Conservation (phyloP, 2,888 invertebrate genomes). For the Spisula subtruncata region DNA sequence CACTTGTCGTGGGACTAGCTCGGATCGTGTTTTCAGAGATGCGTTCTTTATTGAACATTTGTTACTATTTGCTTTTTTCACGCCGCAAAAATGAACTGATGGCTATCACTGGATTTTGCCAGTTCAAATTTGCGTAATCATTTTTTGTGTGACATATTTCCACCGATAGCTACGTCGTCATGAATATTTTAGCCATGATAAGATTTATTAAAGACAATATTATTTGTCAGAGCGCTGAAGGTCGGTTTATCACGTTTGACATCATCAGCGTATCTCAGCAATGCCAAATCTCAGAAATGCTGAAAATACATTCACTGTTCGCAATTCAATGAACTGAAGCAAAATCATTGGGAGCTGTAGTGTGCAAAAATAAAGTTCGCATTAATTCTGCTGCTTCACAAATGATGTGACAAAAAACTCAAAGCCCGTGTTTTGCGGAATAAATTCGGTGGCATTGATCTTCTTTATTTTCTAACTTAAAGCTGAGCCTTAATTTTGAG, state of each 20-base stretch:
- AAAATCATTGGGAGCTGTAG: background rate
- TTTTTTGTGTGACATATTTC: background rate
- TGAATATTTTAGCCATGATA: background rate
- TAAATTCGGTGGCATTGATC: background rate
- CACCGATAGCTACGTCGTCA: background rate
- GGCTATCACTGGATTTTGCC: background rate
- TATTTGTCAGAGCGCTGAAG: background rate
- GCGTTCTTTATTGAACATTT: background rate
- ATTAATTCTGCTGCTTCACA: background rate
- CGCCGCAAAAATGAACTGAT: conserved; percentile 2
- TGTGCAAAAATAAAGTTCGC: background rate
- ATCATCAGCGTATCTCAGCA: background rate
- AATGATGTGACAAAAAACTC: background rate
- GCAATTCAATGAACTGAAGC: background rate
- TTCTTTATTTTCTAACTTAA: background rate
- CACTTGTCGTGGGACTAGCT: background rate
- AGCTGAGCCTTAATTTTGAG: background rate
- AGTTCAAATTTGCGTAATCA: background rate
- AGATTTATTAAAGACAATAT: conserved; percentile 19
- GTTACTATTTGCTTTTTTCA: conserved; percentile 10
- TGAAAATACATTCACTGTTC: background rate
- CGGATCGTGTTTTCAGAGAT: background rate
- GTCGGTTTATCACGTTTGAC: background rate
- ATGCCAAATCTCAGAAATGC: background rate
- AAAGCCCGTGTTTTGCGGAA: background rate